Conservation (phyloP, 2,113 vertebrate genomes). For the Etia nguti region DNA sequence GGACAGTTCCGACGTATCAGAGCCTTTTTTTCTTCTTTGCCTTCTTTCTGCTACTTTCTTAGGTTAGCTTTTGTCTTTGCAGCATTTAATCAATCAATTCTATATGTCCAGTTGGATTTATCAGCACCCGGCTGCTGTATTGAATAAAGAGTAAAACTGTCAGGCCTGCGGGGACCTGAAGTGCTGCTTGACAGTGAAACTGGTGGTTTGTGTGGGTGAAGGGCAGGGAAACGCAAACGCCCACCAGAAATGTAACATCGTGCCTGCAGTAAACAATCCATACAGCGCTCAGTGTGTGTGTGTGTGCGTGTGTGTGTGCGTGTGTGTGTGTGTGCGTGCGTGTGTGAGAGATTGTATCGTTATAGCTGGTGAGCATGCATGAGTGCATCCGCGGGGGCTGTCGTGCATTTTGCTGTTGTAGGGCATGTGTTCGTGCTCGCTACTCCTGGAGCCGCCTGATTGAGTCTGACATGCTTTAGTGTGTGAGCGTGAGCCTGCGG, state of each 20-base stretch:
- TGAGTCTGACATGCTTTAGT: conserved; percentile 19
- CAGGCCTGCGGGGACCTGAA: conserved; percentile 9
- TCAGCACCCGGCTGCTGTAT: conserved; percentile 6
- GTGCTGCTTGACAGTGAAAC: conserved; percentile 2
- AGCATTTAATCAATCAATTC: conserved; percentile 49
- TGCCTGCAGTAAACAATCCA: background rate
- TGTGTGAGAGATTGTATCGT: background rate
- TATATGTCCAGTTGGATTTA: conserved; percentile 9
- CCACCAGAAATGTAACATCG: background rate
- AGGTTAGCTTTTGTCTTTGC: background rate
- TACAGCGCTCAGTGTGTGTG: background rate
- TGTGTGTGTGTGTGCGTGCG: background rate
- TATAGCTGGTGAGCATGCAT: conserved; percentile 10
- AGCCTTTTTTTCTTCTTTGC: background rate
- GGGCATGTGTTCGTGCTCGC: conserved; percentile 24
- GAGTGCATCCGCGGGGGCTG: conserved; percentile 1
- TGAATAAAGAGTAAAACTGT: conserved; percentile 41
- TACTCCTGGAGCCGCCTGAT: conserved; percentile 9
- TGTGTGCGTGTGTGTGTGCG: background rate
- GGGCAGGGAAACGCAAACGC: conserved; percentile 9
- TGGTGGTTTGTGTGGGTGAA: conserved; percentile 3
- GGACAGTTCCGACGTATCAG: background rate
- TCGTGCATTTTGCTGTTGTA: conserved; percentile 2
- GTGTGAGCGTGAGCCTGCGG: background rate
- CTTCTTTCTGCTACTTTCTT: background rate